phyloP scores from a whole-genome alignment of 2,113 vertebrate species.

The Piprites chloris region DNA sequence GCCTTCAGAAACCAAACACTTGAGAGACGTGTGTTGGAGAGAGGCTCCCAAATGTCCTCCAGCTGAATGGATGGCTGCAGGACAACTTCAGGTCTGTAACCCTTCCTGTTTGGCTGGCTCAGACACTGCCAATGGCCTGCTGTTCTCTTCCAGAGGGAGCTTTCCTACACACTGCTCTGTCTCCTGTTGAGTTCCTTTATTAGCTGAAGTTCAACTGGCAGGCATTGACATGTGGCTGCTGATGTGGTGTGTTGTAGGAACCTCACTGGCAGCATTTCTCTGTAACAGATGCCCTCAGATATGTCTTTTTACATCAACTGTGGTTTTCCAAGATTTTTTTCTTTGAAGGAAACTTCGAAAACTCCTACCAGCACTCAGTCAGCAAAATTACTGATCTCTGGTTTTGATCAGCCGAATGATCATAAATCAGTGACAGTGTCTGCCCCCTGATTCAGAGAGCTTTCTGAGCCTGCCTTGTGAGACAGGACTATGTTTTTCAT shows the following conservation, averaged over 20 bases:
- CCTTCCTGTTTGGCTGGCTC: background rate
- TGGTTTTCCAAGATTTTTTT: background rate
- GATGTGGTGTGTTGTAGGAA: background rate
- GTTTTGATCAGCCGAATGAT: background rate
- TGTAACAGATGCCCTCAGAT: background rate
- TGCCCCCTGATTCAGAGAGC: background rate
- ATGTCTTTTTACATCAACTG: rapidly evolving
- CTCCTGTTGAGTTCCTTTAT: background rate
- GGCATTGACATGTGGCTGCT: background rate
- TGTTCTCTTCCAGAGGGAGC: background rate
- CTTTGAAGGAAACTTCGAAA: background rate
- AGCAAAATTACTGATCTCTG: background rate
- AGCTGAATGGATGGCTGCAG: background rate
- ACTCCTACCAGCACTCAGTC: background rate
- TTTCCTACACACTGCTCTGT: rapidly evolving
- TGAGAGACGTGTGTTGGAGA: background rate
- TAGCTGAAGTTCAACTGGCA: background rate
- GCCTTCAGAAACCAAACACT: background rate
- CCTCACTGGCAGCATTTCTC: background rate
- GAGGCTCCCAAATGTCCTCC: background rate
- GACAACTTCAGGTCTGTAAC: background rate
- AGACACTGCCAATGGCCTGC: background rate
- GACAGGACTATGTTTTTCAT: background rate
- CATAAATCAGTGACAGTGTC: background rate
- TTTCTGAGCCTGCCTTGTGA: background rate